Conservation (phyloP, 2,113 vertebrate genomes). For the Arvicanthis niloticus region DNA sequence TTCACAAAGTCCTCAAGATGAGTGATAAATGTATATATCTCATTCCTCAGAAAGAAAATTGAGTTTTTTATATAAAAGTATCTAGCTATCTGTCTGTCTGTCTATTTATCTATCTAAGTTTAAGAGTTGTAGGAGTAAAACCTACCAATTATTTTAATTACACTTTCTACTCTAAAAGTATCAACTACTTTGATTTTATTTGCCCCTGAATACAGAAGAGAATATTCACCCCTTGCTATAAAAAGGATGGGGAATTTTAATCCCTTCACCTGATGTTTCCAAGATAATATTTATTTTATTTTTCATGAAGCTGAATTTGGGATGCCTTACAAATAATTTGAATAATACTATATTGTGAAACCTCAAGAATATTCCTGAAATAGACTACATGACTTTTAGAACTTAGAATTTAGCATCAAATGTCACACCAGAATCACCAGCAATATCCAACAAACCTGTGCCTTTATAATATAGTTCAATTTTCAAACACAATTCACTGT, state of each 20-base stretch:
- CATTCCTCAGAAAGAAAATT: background rate
- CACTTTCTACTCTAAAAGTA: background rate
- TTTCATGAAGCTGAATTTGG: constrained; percentile 52
- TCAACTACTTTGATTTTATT: background rate
- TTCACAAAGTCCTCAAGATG: background rate
- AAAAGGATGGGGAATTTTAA: background rate
- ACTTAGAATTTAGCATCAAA: constrained; percentile 48
- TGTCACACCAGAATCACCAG: background rate
- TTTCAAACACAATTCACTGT: constrained; percentile 25
- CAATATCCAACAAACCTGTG: background rate
- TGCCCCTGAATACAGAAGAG: background rate
- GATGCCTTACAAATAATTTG: background rate
- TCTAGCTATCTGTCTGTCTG: too few relatives aligned
- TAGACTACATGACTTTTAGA: constrained; percentile 30
- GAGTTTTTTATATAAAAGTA: background rate
- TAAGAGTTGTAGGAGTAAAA: background rate
- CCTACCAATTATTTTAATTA: background rate
- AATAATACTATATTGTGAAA: constrained; percentile 1
- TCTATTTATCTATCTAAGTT: background rate
- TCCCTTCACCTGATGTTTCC: constrained; percentile 12
- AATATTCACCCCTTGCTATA: background rate
- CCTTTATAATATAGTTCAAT: background rate
- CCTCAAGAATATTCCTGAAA: background rate
- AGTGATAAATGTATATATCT: background rate
- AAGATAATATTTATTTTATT: constrained; percentile 53